These are phyloP conservation scores for Phallusia fumigata DNA, from an alignment of 23 tunicate species.

Conservation along the genomic window DNA sequence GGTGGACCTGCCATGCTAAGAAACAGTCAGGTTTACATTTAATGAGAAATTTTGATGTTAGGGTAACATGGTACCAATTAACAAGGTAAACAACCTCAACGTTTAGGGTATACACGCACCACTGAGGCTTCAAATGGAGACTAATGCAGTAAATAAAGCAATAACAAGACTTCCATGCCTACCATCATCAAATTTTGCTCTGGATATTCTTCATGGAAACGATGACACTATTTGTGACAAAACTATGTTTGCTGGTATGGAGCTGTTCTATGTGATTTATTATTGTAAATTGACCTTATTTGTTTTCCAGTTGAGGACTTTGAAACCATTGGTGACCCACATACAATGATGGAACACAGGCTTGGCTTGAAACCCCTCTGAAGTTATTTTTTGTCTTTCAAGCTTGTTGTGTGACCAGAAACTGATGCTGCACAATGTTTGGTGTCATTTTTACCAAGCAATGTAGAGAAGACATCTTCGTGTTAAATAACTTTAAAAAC, in stretches of 20 bases:
- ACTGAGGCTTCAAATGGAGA: constrained; percentile 71
- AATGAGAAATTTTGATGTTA: not conserved
- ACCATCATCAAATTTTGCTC: constrained; percentile 74
- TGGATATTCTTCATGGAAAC: constrained; percentile 67
- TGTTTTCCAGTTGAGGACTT: constrained; percentile 16
- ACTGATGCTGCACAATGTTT: no score
- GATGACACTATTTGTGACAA: constrained; percentile 45
- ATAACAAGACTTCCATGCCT: constrained; percentile 67
- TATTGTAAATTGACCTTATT: no score
- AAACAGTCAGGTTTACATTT: constrained; percentile 43
- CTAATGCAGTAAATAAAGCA: constrained; percentile 58
- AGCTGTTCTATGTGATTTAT: no score
- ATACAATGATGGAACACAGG: constrained; percentile 87
- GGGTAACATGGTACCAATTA: no score
- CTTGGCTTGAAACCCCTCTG: constrained; percentile 68
- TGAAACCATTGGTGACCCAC: constrained; percentile 94
- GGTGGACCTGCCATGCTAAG: constrained; percentile 30
- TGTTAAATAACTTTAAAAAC: no score
- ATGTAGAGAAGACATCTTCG: no score
- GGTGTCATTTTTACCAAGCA: no score
- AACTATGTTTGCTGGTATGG: constrained; percentile 44
- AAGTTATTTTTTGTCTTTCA: not conserved
- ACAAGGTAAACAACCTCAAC: not conserved
- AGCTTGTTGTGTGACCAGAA: no score
- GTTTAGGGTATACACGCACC: constrained; percentile 76